phyloP scores from a whole-genome alignment of 2,888 invertebrate species.

The Drosophila limbata region DNA sequence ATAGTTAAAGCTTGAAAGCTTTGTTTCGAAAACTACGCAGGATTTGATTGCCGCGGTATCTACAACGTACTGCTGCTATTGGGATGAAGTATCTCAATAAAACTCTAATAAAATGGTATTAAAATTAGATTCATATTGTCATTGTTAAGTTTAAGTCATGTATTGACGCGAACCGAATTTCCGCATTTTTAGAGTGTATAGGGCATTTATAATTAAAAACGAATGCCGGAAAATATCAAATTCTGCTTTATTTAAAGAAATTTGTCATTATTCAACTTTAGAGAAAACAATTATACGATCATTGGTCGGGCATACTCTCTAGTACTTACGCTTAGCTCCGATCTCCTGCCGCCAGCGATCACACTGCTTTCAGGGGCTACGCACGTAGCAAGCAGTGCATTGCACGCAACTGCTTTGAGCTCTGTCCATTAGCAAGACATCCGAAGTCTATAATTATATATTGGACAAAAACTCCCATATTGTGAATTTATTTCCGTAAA shows the following conservation, averaged over 20 bases:
- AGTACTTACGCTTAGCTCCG: neutral
- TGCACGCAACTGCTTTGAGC: neutral
- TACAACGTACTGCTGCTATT: neutral
- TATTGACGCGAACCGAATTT: too few species aligned
- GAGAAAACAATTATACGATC: neutral
- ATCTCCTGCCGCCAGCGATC: neutral
- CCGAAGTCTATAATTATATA: neutral
- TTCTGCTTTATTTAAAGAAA: too few species aligned
- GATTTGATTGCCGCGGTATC: neutral
- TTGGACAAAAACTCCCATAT: too few species aligned
- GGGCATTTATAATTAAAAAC: too few species aligned
- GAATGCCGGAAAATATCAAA: too few species aligned
- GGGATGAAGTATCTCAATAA: neutral
- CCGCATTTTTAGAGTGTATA: too few species aligned
- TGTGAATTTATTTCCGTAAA: too few species aligned
- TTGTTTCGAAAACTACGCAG: neutral
- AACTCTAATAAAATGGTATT: neutral
- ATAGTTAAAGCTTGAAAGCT: neutral
- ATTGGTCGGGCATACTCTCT: neutral
- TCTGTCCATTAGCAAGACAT: neutral
- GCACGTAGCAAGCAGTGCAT: constrained; percentile 7
- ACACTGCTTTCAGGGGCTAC: constrained; percentile 2
- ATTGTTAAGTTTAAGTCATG: too few species aligned
- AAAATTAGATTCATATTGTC: too few species aligned
- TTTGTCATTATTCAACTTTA: neutral